phyloP scores from a whole-genome alignment of 2,888 invertebrate genomes.

The Eupithecia centaureata region DNA sequence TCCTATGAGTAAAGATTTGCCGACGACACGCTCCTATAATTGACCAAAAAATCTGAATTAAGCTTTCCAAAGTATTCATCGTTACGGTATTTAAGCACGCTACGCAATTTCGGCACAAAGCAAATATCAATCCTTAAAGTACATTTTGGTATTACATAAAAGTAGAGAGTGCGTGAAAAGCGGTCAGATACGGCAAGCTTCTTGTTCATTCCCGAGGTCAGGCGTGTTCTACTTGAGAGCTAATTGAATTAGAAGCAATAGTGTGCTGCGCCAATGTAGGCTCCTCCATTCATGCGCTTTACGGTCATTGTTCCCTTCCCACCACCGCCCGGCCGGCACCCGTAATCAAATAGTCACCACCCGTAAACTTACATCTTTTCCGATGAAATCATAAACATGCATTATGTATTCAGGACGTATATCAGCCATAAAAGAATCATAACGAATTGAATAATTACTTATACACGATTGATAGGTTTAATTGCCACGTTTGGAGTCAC shows the following conservation, averaged over 20 bases:
- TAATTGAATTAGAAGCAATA: slow-evolving; percentile 81
- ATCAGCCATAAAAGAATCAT: neutral
- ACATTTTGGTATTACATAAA: slow-evolving; percentile 46
- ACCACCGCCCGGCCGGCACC: neutral
- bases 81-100: slow-evolving; percentile 34
- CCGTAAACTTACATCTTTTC: slow-evolving; percentile 7
- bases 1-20: neutral
- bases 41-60: slow-evolving; percentile 27
- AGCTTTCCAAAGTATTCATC: slow-evolving; percentile 43
- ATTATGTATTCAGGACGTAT: neutral
- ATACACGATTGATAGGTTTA: neutral
- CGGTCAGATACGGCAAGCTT: slow-evolving; percentile 49
- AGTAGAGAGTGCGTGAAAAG: slow-evolving; percentile 51
- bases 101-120: slow-evolving; percentile 43
- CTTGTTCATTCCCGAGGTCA: slow-evolving; percentile 48
- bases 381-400: slow-evolving; percentile 7
- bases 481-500: neutral
- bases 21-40: neutral
- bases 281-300: slow-evolving; percentile 55
- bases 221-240: slow-evolving; percentile 72
- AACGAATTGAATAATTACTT: neutral
- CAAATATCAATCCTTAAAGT: slow-evolving; percentile 45
- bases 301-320: slow-evolving; percentile 60
- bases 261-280: slow-evolving; percentile 53
- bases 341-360: slow-evolving; percentile 23